Percentiles rank a stretch among this genome's conserved stretches.
phyloP scores from a whole-genome alignment of 2,888 invertebrate species.

The Steinernema carpocapsae region DNA sequence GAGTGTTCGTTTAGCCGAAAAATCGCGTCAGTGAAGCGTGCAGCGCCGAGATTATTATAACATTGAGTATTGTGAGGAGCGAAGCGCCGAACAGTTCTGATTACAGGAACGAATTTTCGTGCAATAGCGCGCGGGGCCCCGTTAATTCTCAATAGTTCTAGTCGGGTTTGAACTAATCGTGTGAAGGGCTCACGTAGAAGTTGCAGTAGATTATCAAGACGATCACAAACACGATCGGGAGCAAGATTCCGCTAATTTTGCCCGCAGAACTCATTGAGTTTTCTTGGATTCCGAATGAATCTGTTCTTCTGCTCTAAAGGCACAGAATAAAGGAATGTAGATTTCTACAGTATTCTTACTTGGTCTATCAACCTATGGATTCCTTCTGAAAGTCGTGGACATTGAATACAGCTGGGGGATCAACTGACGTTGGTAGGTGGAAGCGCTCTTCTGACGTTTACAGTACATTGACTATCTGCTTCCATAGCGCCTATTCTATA shows the following conservation, averaged over 20 bases:
- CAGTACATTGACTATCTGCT: slow-evolving; percentile 44
- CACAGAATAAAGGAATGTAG: background rate
- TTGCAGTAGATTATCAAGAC: slow-evolving; percentile 83
- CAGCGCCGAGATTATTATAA: too few species aligned
- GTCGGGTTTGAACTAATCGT: slow-evolving; percentile 6
- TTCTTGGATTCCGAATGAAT: slow-evolving; percentile 26
- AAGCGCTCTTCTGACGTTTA: slow-evolving; percentile 1
- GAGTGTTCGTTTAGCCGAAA: too few species aligned
- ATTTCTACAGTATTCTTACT: slow-evolving; percentile 7
- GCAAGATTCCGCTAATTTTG: slow-evolving; percentile 74
- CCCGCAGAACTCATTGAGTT: slow-evolving; percentile 20
- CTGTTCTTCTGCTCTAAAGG: background rate
- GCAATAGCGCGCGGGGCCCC: too few species aligned
- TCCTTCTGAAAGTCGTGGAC: slow-evolving; percentile 52
- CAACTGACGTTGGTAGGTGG: background rate
- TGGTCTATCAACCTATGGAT: slow-evolving; percentile 56
- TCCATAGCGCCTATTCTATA: slow-evolving; percentile 41
- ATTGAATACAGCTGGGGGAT: slow-evolving; percentile 39
- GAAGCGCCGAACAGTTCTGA: too few species aligned
- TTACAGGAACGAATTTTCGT: too few species aligned
- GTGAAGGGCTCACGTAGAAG: slow-evolving; percentile 48
- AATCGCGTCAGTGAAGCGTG: too few species aligned
- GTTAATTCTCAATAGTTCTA: background rate
- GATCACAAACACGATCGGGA: slow-evolving; percentile 79
- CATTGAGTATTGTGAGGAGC: too few species aligned